These are phyloP conservation scores for Ptilorrhoa leucosticta DNA, from an alignment of 2,113 vertebrate genomes.

Conservation along the genomic window DNA sequence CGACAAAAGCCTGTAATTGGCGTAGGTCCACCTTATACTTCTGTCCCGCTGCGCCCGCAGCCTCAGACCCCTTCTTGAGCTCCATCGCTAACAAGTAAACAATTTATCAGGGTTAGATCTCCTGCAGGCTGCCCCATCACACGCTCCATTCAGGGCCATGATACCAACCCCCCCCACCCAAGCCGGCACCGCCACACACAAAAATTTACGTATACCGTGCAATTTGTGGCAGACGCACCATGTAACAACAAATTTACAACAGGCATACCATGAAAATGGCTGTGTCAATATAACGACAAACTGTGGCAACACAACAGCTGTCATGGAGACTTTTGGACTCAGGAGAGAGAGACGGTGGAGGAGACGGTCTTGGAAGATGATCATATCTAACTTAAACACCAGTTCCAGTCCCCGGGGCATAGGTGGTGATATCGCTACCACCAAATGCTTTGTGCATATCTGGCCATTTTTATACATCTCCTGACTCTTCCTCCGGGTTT, in stretches of 20 bases:
- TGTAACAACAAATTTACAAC: slow-evolving; percentile 91
- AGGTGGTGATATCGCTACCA: neutral
- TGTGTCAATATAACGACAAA: slow-evolving; percentile 84
- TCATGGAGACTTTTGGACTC: slow-evolving; percentile 66
- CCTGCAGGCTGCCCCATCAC: slow-evolving; percentile 77
- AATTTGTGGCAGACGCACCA: slow-evolving; percentile 84
- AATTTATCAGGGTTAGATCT: slow-evolving; percentile 87
- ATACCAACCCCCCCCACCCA: slow-evolving; percentile 59
- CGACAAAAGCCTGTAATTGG: slow-evolving; percentile 86
- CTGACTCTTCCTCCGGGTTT: neutral
- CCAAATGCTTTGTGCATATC: neutral
- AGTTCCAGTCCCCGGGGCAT: neutral
- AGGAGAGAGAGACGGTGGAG: slow-evolving; percentile 5
- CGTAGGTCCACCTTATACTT: slow-evolving; percentile 86
- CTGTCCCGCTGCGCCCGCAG: slow-evolving; percentile 77
- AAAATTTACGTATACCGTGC: slow-evolving; percentile 84
- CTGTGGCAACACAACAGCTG: slow-evolving; percentile 74
- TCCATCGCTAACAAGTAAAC: slow-evolving; percentile 84
- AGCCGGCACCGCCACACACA: slow-evolving; percentile 78
- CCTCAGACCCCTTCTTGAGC: slow-evolving; percentile 72
- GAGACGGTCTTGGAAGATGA: neutral
- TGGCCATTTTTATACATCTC: neutral
- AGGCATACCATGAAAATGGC: slow-evolving; percentile 85
- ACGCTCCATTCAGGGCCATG: slow-evolving; percentile 75
- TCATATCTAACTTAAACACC: slow-evolving; percentile 42